A percentile compares a stretch with the other conserved stretches of the same genome.
Conservation (phyloP, 2,888 invertebrate genomes). For the Spilarctia lutea region DNA sequence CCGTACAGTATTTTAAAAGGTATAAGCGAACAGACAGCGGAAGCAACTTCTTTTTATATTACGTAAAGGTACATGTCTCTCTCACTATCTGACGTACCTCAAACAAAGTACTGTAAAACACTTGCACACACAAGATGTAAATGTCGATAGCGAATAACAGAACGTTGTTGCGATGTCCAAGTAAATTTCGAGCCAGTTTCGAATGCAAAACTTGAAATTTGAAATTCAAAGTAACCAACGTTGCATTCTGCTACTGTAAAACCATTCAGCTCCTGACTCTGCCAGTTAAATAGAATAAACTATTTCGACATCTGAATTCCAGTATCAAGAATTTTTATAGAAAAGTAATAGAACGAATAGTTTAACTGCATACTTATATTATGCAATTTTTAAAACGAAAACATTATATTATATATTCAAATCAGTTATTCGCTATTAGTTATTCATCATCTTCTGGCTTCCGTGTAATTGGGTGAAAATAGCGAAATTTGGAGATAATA, state of each 20-base stretch:
- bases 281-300: conserved; percentile 76
- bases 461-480: no score
- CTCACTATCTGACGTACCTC: not conserved
- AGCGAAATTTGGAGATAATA: no score
- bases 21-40: no score
- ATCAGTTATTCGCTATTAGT: no score
- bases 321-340: conserved; percentile 51
- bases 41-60: no score
- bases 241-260: conserved; percentile 60
- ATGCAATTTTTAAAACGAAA: no score
- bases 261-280: conserved; percentile 72
- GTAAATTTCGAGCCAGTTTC: conserved; percentile 73
- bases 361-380: not conserved
- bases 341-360: not conserved
- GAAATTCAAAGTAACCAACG: conserved; percentile 82
- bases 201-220: conserved; percentile 83
- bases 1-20: no score
- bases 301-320: conserved; percentile 71
- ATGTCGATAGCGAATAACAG: conserved; percentile 61
- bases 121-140: conserved; percentile 54
- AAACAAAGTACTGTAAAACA: conserved; percentile 31
- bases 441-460: no score
- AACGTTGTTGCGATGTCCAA: conserved; percentile 69
- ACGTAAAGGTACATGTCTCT: not conserved
- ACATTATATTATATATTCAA: not conserved